Evolutionary conservation across 2,797 vertebrate species (phyloP).

Genomic region (Pangasius krempfi): DNA sequence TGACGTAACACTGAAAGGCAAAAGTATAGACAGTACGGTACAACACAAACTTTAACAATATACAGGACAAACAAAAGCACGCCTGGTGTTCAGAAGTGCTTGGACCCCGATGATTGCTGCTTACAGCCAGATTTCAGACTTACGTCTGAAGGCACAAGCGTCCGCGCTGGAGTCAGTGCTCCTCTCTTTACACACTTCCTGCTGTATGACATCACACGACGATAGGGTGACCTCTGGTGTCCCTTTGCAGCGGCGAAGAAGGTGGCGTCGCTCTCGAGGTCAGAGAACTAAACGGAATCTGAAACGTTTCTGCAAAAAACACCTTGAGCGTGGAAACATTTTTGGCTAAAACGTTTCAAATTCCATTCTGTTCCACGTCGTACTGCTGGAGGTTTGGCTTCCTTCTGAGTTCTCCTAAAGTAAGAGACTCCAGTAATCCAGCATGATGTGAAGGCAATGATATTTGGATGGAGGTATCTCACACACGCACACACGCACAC

Average conservation of each 20-base stretch:
- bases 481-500: background rate
- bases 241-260: constrained; percentile 8
- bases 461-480: background rate
- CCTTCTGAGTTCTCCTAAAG: too few species aligned
- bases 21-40: background rate
- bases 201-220: background rate
- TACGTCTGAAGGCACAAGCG: background rate
- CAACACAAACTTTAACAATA: background rate
- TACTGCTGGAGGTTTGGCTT: background rate
- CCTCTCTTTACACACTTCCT: background rate
- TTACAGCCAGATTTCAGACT: background rate
- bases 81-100: background rate
- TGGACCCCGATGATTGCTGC: background rate
- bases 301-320: constrained; percentile 71
- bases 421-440: background rate
- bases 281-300: constrained; percentile 66
- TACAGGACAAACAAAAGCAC: background rate
- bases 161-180: background rate
- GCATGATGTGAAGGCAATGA: background rate
- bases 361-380: constrained; percentile 60
- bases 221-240: background rate
- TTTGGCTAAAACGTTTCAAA: constrained; percentile 70
- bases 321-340: constrained; percentile 61
- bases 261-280: constrained; percentile 58
- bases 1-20: background rate